These are phyloP conservation scores for Schizotus pectinicornis DNA, from an alignment of 2,888 invertebrate genomes.

Conservation along the genomic window DNA sequence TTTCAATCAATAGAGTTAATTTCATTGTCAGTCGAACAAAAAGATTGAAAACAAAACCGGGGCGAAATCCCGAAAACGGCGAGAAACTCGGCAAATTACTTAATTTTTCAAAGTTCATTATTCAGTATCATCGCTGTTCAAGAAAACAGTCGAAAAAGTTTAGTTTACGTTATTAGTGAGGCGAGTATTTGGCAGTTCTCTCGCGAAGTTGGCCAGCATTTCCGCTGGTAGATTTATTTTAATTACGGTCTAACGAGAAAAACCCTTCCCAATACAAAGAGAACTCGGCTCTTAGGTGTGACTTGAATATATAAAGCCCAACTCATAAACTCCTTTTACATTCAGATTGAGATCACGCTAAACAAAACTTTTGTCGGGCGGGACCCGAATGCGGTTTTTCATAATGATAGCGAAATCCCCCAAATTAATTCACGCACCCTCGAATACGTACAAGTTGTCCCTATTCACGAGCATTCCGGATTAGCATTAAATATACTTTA, in stretches of 20 bases:
- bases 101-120: conserved; percentile 47
- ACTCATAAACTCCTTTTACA: conserved; percentile 36
- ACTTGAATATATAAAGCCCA: conserved; percentile 42
- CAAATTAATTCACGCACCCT: conserved; percentile 12
- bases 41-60: conserved; percentile 41
- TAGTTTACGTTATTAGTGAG: conserved; percentile 28
- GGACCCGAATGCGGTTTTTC: conserved; percentile 19
- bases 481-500: conserved; percentile 14
- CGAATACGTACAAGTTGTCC: conserved; percentile 12
- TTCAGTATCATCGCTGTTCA: conserved; percentile 37
- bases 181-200: conserved; percentile 36
- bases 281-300: conserved; percentile 50
- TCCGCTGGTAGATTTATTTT: conserved; percentile 54
- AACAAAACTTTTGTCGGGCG: conserved; percentile 26
- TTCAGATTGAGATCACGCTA: conserved; percentile 31
- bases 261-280: conserved; percentile 52
- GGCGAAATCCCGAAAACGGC: conserved; percentile 37
- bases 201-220: conserved; percentile 39
- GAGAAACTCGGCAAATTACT: conserved; percentile 44
- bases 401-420: conserved; percentile 9
- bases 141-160: conserved; percentile 35
- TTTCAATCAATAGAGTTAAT: conserved; percentile 50
- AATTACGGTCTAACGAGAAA: conserved; percentile 56
- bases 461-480: no score
- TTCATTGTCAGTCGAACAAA: conserved; percentile 47